Conservation (phyloP, 2,113 vertebrate species). For the Balaeniceps rex region DNA sequence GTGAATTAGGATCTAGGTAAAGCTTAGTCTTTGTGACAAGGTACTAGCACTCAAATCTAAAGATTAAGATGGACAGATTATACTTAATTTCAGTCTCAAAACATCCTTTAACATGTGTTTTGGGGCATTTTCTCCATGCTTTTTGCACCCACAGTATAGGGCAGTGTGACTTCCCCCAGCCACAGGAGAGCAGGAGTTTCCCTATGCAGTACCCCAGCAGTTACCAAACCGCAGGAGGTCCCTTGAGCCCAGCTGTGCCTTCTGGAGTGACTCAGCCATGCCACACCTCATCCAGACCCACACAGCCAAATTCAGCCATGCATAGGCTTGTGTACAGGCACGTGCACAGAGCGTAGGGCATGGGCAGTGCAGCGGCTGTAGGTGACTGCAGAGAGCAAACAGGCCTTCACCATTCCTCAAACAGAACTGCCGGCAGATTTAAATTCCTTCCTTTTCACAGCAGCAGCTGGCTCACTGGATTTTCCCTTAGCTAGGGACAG, state of each 20-base stretch:
- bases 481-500: background rate
- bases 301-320: fast-evolving
- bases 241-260: background rate
- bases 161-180: background rate
- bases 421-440: background rate
- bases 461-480: background rate
- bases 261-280: background rate
- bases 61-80: background rate
- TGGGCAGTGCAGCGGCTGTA: background rate
- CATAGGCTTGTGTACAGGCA: background rate
- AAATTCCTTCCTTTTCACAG: background rate
- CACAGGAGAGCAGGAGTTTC: fast-evolving
- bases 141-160: background rate
- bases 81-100: background rate
- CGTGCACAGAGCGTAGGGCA: fast-evolving
- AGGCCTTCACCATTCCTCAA: background rate
- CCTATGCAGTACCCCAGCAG: background rate
- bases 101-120: background rate
- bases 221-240: background rate
- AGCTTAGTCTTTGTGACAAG: background rate
- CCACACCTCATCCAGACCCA: background rate
- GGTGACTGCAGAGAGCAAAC: background rate
- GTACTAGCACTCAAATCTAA: background rate
- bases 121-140: background rate
- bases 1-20: background rate